A percentile compares a stretch with the other conserved stretches of the same genome.
These are phyloP conservation scores for Acyrthosiphon pisum DNA, from an alignment of 1,140 invertebrate genomes.

Conservation along the genomic window DNA sequence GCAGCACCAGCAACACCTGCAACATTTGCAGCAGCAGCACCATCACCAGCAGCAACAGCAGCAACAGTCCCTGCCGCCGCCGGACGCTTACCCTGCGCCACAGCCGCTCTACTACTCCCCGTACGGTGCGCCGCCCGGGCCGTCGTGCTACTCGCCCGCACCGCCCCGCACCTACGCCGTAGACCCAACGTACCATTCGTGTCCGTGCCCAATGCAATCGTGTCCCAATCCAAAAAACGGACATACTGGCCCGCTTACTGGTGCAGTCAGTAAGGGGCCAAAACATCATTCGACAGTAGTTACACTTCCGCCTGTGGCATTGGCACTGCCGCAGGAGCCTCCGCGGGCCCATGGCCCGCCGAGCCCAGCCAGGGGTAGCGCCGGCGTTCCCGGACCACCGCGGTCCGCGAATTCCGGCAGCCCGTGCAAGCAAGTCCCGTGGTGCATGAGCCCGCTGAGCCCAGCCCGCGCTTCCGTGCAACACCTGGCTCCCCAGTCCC, in stretches of 20 bases:
- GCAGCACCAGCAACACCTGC: slow-evolving; percentile 63
- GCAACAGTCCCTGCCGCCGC: slow-evolving; percentile 61
- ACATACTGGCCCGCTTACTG: slow-evolving; percentile 95
- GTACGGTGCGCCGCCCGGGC: slow-evolving; percentile 64
- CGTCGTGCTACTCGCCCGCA: slow-evolving; percentile 62
- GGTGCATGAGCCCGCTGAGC: slow-evolving; percentile 72
- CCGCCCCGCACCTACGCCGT: slow-evolving; percentile 63
- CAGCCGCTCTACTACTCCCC: slow-evolving; percentile 72
- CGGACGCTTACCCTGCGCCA: slow-evolving; percentile 63
- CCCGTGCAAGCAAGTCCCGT: slow-evolving; percentile 69
- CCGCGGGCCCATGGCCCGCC: slow-evolving; percentile 71
- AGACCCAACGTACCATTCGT: slow-evolving; percentile 70
- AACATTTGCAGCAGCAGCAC: slow-evolving; percentile 60
- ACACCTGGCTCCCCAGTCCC: slow-evolving; percentile 61
- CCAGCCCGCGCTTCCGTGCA: slow-evolving; percentile 72
- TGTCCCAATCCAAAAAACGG: slow-evolving; percentile 98
- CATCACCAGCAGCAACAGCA: slow-evolving; percentile 60
- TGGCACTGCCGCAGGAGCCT: slow-evolving; percentile 71
- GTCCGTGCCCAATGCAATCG: slow-evolving; percentile 85
- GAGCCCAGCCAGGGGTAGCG: slow-evolving; percentile 72
- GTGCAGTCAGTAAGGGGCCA: slow-evolving; percentile 75
- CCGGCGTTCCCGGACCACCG: slow-evolving; percentile 67
- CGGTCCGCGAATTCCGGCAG: slow-evolving; percentile 69
- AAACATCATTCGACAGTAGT: slow-evolving; percentile 61
- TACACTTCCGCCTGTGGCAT: slow-evolving; percentile 68